Conservation (phyloP, 2,797 vertebrate species). For the Sebastes ruberrimus region DNA sequence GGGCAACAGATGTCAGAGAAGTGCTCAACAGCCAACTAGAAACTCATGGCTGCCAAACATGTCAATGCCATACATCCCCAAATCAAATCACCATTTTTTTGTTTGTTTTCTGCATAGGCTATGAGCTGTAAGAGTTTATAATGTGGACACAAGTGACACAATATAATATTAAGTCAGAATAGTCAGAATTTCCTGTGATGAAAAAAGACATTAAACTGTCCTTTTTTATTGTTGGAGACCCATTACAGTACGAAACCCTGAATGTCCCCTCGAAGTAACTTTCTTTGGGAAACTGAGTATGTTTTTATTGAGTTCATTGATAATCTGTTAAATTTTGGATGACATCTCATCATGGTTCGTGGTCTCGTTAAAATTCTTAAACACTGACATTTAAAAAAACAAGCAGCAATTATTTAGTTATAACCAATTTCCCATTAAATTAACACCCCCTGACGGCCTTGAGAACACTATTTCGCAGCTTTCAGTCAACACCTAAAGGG, state of each 20-base stretch:
- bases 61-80: neutral
- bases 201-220: neutral
- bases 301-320: neutral
- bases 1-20: neutral
- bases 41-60: neutral
- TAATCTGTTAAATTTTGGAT: neutral
- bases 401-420: neutral
- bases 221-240: neutral
- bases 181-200: neutral
- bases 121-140: neutral
- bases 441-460: neutral
- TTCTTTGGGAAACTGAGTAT: neutral
- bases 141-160: neutral
- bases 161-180: neutral
- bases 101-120: neutral
- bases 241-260: neutral
- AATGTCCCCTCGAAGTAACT: neutral
- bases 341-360: neutral
- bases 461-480: neutral
- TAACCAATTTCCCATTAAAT: neutral
- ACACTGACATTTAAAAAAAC: neutral
- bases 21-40: neutral
- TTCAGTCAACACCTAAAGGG: slow-evolving; percentile 9
- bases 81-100: neutral
- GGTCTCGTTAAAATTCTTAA: neutral